Evolutionary conservation across 2,888 invertebrate genomes (phyloP).

Genomic region (Panopea generosa): DNA sequence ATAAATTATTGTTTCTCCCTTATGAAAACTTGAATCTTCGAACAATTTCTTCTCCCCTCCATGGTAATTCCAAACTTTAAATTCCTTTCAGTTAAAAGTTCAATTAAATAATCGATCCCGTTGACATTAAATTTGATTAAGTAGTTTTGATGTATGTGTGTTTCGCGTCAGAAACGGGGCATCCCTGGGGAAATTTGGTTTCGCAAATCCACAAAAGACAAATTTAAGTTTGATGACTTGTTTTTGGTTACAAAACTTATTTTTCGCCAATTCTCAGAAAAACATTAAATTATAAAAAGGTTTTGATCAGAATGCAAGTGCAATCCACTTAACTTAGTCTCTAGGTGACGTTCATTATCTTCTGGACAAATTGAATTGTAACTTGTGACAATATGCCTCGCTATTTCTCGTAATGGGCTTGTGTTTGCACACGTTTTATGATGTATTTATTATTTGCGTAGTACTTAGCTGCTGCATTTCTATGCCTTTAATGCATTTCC

Average conservation of each 20-base stretch:
- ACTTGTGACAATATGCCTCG: too few relatives aligned
- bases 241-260: too few relatives aligned
- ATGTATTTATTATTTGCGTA: too few relatives aligned
- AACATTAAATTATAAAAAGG: not conserved
- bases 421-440: too few relatives aligned
- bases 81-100: conserved; percentile 5
- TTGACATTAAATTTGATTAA: conserved; percentile 13
- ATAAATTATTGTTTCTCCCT: too few relatives aligned
- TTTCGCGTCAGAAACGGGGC: not conserved
- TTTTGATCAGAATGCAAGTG: not conserved
- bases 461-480: too few relatives aligned
- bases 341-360: not conserved
- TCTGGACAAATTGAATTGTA: too few relatives aligned
- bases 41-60: too few relatives aligned
- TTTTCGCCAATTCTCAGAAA: too few relatives aligned
- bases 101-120: conserved; percentile 4
- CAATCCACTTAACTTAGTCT: conserved; percentile 5
- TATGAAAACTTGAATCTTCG: too few relatives aligned
- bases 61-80: conserved; percentile 2
- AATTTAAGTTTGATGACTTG: not conserved
- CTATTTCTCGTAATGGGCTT: too few relatives aligned
- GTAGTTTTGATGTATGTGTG: conserved; percentile 4
- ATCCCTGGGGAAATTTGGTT: not conserved
- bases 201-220: conserved; percentile 8
- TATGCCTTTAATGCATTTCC: too few relatives aligned